Conservation (phyloP, 2,888 invertebrate species). For the Conus canariensis region DNA sequence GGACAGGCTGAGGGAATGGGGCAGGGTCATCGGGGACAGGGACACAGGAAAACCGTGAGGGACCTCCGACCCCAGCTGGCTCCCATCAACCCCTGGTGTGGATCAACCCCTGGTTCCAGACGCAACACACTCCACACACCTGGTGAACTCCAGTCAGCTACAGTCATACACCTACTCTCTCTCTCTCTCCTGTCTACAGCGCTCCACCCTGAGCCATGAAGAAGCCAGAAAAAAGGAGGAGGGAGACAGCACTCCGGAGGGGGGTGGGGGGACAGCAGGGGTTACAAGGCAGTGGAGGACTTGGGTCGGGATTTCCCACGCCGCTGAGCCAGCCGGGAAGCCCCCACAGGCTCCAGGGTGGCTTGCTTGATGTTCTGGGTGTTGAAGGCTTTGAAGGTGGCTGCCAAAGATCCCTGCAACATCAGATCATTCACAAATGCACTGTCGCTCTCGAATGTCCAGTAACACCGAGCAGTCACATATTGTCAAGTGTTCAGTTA, state of each 20-base stretch:
- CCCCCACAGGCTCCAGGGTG: slow-evolving; percentile 92
- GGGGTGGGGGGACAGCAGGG: neutral
- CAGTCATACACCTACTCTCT: neutral
- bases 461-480: too few relatives aligned
- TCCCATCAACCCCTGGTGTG: too few relatives aligned
- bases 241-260: neutral
- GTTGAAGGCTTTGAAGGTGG: slow-evolving; percentile 89
- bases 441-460: too few relatives aligned
- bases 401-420: slow-evolving; percentile 85
- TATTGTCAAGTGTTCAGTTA: too few relatives aligned
- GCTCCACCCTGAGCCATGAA: neutral
- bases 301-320: slow-evolving; percentile 85
- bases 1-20: too few relatives aligned
- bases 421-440: neutral
- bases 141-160: neutral
- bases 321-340: slow-evolving; percentile 95
- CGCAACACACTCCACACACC: too few relatives aligned
- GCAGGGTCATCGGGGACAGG: too few relatives aligned
- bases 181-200: neutral
- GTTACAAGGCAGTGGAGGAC: slow-evolving; percentile 77
- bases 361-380: slow-evolving; percentile 86
- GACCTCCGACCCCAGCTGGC: too few relatives aligned
- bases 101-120: too few relatives aligned
- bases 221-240: neutral
- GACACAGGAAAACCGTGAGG: too few relatives aligned